A percentile compares a stretch with the other conserved stretches of the same genome.
phyloP scores from a whole-genome alignment of 37 sponge, comb jelly and placozoan genomes.

The Haliclona indistincta region DNA sequence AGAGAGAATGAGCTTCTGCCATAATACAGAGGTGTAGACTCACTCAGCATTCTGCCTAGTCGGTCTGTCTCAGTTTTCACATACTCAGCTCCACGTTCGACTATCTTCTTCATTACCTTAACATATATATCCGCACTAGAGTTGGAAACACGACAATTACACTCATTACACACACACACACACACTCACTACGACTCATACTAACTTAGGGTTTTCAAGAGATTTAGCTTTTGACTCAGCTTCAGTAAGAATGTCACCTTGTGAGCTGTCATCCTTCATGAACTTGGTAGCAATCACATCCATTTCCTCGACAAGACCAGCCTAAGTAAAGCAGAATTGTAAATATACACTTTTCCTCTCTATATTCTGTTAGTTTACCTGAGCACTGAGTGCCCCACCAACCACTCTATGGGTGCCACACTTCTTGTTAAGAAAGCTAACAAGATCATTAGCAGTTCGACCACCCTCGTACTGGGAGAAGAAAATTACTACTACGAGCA shows the following conservation, averaged over 20 bases:
- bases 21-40: too few relatives aligned
- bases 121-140: slow-evolving; percentile 74
- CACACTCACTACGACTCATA: slow-evolving; percentile 3
- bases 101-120: slow-evolving; percentile 95
- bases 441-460: slow-evolving; percentile 61
- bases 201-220: slow-evolving; percentile 46
- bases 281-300: slow-evolving; percentile 59
- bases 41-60: slow-evolving; percentile 79
- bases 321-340: slow-evolving; percentile 34
- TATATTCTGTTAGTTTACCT: slow-evolving; percentile 33
- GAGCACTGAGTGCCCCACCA: slow-evolving; percentile 66
- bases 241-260: slow-evolving; percentile 48
- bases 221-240: slow-evolving; percentile 23
- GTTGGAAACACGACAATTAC: background rate
- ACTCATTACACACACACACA: slow-evolving; percentile 1
- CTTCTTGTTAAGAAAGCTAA: slow-evolving; percentile 80
- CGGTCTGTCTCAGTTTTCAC: slow-evolving; percentile 75
- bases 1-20: background rate
- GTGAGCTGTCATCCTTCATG: slow-evolving; percentile 44
- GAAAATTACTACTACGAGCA: too few relatives aligned
- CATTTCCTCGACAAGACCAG: slow-evolving; percentile 77
- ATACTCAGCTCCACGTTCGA: slow-evolving; percentile 78
- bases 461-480: slow-evolving; percentile 73
- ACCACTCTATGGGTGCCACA: slow-evolving; percentile 68
- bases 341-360: background rate